A percentile compares a stretch with the other conserved stretches of the same genome.
Conservation (phyloP, 2,888 invertebrate species). For the Magallana nippona region DNA sequence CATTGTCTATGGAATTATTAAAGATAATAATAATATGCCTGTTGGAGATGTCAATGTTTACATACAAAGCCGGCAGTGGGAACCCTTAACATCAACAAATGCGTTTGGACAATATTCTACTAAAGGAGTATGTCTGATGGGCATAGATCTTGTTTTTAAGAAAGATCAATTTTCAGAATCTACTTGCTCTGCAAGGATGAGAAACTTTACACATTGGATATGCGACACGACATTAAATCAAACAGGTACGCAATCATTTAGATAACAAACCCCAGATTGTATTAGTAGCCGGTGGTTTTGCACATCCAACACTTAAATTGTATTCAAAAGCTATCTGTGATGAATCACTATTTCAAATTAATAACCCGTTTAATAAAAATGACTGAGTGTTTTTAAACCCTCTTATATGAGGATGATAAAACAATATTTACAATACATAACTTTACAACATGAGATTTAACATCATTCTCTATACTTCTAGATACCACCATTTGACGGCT, state of each 20-base stretch:
- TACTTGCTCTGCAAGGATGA: neutral
- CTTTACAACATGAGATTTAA: no score
- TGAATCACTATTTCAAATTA: no score
- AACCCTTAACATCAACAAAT: neutral
- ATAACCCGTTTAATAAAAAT: no score
- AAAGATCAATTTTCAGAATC: neutral
- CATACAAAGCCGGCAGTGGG: neutral
- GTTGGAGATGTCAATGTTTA: neutral
- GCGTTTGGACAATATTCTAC: neutral
- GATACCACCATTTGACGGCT: no score
- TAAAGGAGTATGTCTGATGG: neutral
- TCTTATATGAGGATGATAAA: no score
- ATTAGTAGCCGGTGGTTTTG: no score
- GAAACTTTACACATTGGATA: neutral
- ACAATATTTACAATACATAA: no score
- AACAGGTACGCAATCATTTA: neutral
- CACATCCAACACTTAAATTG: no score
- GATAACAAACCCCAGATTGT: no score
- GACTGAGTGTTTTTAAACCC: no score
- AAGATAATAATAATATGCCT: neutral
- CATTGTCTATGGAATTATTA: neutral
- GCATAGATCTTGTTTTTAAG: neutral
- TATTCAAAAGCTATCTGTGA: no score
- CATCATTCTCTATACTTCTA: no score
- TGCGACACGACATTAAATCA: neutral